phyloP scores from a whole-genome alignment of 2,888 invertebrate genomes.

The Drosophila dives region DNA sequence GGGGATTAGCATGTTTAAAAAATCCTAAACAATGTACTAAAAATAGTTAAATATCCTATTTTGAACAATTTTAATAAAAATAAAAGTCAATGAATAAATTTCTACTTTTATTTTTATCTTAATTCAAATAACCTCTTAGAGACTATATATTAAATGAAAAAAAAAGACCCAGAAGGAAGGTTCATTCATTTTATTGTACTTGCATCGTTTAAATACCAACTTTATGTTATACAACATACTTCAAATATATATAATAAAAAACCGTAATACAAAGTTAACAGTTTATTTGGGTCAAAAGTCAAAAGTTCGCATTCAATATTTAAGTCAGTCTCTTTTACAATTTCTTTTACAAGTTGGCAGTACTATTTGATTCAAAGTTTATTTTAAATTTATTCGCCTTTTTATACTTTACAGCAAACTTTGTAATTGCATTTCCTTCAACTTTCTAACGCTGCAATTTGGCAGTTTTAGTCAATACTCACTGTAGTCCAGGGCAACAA shows the following conservation, averaged over 20 bases:
- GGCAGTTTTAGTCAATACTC: conserved; percentile 5
- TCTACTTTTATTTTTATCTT: not conserved
- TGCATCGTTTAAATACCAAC: not conserved
- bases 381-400: not conserved
- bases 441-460: not conserved
- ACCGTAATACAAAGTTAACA: not conserved
- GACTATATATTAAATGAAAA: not conserved
- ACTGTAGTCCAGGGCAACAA: conserved; percentile 19
- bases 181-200: too few relatives aligned
- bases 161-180: not conserved
- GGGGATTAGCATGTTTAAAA: too few relatives aligned
- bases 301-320: not conserved
- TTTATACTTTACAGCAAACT: not conserved
- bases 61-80: not conserved
- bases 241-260: too few relatives aligned
- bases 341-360: not conserved
- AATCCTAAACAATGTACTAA: not conserved
- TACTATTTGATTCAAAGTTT: not conserved
- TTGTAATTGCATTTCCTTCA: conserved; percentile 1
- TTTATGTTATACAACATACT: too few relatives aligned
- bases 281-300: not conserved
- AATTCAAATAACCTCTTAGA: not conserved
- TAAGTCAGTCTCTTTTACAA: not conserved
- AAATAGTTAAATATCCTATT: not conserved
- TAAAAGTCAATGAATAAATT: not conserved